Evolutionary conservation across 2,888 invertebrate genomes (phyloP).

Genomic region (Pterostichus niger): DNA sequence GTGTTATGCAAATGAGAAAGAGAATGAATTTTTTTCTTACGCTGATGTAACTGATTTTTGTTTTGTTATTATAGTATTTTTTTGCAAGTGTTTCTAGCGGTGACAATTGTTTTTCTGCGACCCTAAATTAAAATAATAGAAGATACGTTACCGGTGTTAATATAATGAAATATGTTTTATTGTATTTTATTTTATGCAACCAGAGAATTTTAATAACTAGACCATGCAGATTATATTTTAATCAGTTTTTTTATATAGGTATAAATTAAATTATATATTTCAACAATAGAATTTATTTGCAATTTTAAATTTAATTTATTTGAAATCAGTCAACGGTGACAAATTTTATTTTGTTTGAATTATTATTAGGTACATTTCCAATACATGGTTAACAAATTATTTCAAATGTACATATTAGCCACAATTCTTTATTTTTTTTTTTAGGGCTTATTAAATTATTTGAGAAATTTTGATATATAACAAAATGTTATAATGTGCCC

Average conservation of each 20-base stretch:
- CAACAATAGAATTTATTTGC: constrained; percentile 22
- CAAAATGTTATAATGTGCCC: too few relatives aligned
- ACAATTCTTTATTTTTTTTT: too few relatives aligned
- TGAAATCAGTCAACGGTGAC: too few relatives aligned
- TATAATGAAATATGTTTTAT: constrained; percentile 57
- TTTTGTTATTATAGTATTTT: constrained; percentile 49
- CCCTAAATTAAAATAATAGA: constrained; percentile 54
- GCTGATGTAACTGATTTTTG: constrained; percentile 63
- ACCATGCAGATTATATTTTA: constrained; percentile 19
- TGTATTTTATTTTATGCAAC: constrained; percentile 38
- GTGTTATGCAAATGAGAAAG: constrained; percentile 61
- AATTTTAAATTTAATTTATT: constrained; percentile 5
- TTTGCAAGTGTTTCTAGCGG: constrained; percentile 52
- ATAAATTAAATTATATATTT: constrained; percentile 38
- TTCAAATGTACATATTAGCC: too few relatives aligned
- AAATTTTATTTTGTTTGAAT: too few relatives aligned
- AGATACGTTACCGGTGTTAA: constrained; percentile 46
- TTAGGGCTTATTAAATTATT: too few relatives aligned
- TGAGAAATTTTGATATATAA: too few relatives aligned
- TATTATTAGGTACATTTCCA: too few relatives aligned
- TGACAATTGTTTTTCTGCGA: constrained; percentile 57
- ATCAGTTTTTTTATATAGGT: constrained; percentile 1
- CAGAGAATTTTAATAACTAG: constrained; percentile 32
- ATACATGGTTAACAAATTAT: too few relatives aligned
- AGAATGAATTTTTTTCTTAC: constrained; percentile 51